Evolutionary conservation across 2,113 vertebrate species (phyloP).

Genomic region (Naja naja): DNA sequence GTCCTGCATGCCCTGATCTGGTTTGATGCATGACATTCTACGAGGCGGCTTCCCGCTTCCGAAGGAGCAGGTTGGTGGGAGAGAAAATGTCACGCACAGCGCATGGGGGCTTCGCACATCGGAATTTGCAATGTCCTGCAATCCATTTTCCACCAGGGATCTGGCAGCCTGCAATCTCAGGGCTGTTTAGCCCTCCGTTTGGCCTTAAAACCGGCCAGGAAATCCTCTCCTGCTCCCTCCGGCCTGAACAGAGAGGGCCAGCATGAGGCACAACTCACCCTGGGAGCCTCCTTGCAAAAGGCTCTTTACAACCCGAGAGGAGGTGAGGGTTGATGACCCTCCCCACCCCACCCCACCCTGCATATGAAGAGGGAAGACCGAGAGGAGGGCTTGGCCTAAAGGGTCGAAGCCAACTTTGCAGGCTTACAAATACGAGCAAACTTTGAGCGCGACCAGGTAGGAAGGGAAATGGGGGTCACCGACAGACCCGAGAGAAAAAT

Average conservation of each 20-base stretch:
- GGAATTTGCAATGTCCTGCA: not conserved
- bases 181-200: not conserved
- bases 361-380: not conserved
- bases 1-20: not conserved
- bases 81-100: not conserved
- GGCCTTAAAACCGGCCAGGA: not conserved
- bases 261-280: not conserved
- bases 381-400: not conserved
- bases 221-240: not conserved
- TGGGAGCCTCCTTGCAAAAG: not conserved
- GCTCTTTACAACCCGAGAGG: not conserved
- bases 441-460: not conserved
- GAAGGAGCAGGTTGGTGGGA: not conserved
- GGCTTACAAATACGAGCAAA: not conserved
- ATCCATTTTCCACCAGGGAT: not conserved
- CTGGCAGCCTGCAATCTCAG: not conserved
- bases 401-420: not conserved
- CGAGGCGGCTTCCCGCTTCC: not conserved
- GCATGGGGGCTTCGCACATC: not conserved
- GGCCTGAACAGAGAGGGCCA: not conserved
- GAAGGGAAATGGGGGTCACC: not conserved
- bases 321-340: not conserved
- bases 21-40: not conserved
- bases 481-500: not conserved
- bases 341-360: accelerated